A percentile compares a stretch with the other conserved stretches of the same genome.
Evolutionary conservation across 2,797 vertebrate species (phyloP).

Genomic region (Gallinago nigripennis): DNA sequence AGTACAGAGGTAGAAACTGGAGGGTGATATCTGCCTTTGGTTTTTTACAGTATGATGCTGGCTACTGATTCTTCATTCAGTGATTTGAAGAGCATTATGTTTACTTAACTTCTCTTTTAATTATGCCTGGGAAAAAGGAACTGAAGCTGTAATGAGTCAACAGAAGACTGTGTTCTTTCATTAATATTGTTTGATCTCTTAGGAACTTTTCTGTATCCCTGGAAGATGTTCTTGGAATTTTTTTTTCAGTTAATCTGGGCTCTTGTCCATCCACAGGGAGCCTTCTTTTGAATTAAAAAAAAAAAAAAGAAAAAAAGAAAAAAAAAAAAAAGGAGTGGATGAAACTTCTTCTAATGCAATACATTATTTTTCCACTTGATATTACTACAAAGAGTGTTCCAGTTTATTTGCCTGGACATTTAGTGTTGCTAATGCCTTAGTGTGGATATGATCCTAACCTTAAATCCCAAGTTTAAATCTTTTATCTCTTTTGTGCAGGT

Average conservation of each 20-base stretch:
- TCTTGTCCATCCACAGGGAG: neutral
- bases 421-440: neutral
- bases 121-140: neutral
- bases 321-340: neutral
- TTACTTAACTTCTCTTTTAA: neutral
- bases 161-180: neutral
- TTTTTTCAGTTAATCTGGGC: neutral
- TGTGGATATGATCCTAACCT: neutral
- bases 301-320: neutral
- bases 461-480: neutral
- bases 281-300: neutral
- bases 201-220: neutral
- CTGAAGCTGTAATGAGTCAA: neutral
- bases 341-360: neutral
- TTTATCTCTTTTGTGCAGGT: neutral
- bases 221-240: neutral
- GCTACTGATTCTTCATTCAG: neutral
- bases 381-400: neutral
- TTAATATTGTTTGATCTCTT: neutral
- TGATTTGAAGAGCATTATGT: neutral
- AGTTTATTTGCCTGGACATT: neutral
- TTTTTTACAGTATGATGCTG: neutral
- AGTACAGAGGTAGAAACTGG: neutral
- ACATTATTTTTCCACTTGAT: neutral
- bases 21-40: neutral